phyloP scores from a whole-genome alignment of 2,797 vertebrate genomes.

The Amphiprion clarkii region DNA sequence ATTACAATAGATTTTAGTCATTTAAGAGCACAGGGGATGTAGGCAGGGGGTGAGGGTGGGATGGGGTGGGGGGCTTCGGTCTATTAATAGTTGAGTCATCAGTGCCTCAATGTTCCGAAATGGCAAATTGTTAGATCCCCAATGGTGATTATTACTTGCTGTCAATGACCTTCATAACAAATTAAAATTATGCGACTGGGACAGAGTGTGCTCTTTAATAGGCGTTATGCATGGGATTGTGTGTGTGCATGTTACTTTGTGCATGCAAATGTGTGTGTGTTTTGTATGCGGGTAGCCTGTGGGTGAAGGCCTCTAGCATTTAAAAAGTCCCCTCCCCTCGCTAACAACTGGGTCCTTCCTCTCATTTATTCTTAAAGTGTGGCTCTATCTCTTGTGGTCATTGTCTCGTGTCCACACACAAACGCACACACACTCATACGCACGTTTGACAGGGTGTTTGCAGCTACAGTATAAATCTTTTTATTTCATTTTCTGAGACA shows the following conservation, averaged over 20 bases:
- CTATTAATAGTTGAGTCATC: slow-evolving; percentile 85
- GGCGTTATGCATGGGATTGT: slow-evolving; percentile 80
- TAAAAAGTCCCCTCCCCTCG: slow-evolving; percentile 67
- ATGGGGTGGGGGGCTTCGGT: slow-evolving; percentile 51
- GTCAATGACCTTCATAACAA: slow-evolving; percentile 90
- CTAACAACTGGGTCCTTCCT: slow-evolving; percentile 58
- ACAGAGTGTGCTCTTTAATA: slow-evolving; percentile 86
- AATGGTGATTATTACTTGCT: slow-evolving; percentile 88
- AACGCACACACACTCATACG: slow-evolving; percentile 10
- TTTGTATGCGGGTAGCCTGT: slow-evolving; percentile 63
- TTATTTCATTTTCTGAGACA: slow-evolving; percentile 87
- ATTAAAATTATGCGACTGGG: slow-evolving; percentile 90
- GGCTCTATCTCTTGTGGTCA: slow-evolving; percentile 32
- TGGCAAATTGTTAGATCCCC: slow-evolving; percentile 88
- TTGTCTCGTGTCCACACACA: slow-evolving; percentile 22
- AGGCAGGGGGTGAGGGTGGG: slow-evolving; percentile 48
- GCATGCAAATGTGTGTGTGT: slow-evolving; percentile 50
- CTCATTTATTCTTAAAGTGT: slow-evolving; percentile 66
- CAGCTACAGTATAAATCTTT: slow-evolving; percentile 85
- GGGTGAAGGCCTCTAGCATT: slow-evolving; percentile 75
- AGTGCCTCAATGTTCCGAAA: slow-evolving; percentile 86
- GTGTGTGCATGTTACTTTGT: slow-evolving; percentile 49
- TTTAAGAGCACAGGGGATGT: slow-evolving; percentile 76
- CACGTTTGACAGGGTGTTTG: slow-evolving; percentile 67
- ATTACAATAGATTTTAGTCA: slow-evolving; percentile 76